These are phyloP conservation scores for Stomatorhinus ivindoensis DNA, from an alignment of 2,113 vertebrate genomes.

Conservation along the genomic window DNA sequence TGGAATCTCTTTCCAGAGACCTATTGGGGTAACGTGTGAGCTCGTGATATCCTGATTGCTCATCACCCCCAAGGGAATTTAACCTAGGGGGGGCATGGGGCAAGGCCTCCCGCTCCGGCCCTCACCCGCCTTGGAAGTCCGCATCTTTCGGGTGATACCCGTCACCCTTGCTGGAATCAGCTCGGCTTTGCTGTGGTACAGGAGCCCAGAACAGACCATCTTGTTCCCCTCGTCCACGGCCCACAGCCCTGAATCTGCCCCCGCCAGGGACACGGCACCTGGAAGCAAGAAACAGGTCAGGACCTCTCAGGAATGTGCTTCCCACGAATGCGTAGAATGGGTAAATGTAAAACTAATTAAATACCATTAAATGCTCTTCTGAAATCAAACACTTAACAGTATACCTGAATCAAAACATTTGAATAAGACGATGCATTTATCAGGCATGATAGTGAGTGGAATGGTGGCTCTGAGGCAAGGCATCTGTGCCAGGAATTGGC, in stretches of 20 bases:
- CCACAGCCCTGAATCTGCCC: conserved; percentile 71
- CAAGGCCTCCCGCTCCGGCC: neutral
- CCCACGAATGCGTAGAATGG: neutral
- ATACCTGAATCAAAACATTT: neutral
- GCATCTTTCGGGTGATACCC: conserved; percentile 64
- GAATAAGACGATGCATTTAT: neutral
- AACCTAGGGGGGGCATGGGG: neutral
- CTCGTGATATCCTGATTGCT: neutral
- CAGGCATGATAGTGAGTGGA: too few species aligned
- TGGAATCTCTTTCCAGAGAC: neutral
- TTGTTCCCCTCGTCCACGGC: conserved; percentile 87
- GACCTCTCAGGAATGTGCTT: neutral
- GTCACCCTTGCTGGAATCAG: conserved; percentile 70
- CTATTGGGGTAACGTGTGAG: neutral
- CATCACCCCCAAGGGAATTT: neutral
- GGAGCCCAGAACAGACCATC: conserved; percentile 71
- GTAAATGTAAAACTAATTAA: neutral
- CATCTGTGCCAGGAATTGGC: neutral
- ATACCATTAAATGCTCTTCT: neutral
- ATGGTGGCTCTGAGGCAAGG: too few species aligned
- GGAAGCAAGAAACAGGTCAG: neutral
- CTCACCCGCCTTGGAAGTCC: conserved; percentile 64
- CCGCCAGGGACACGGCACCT: conserved; percentile 74
- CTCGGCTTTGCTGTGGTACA: conserved; percentile 75
- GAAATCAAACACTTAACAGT: neutral